Conservation (phyloP, 2,113 vertebrate genomes). For the Boulengerochromis microlepis region DNA sequence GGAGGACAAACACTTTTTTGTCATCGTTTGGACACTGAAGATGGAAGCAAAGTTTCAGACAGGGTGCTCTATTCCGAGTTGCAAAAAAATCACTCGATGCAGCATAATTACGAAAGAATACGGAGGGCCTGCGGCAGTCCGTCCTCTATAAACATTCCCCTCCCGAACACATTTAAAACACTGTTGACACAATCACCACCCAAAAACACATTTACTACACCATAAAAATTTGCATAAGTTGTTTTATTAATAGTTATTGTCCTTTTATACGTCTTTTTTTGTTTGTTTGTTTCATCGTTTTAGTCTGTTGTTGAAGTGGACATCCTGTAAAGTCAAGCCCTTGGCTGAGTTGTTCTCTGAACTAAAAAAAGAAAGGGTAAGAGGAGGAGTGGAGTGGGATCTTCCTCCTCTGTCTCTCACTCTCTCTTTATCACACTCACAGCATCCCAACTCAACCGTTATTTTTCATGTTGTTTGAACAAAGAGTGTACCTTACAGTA, state of each 20-base stretch:
- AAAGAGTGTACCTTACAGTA: conserved; percentile 71
- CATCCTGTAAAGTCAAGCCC: conserved; percentile 75
- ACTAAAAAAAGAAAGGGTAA: conserved; percentile 58
- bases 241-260: conserved; percentile 76
- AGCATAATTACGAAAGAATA: conserved; percentile 1
- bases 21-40: conserved; percentile 4
- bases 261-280: conserved; percentile 61
- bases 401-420: conserved; percentile 42
- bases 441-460: conserved; percentile 50
- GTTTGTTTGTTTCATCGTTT: conserved; percentile 26
- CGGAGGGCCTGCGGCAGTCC: background rate
- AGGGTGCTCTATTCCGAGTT: background rate
- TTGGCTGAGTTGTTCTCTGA: conserved; percentile 68
- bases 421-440: conserved; percentile 34
- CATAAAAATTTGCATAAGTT: conserved; percentile 75
- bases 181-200: conserved; percentile 23
- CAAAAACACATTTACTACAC: conserved; percentile 66
- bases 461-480: conserved; percentile 57
- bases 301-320: conserved; percentile 69
- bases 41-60: conserved; percentile 2
- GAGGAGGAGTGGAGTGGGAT: conserved; percentile 42
- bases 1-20: conserved; percentile 30
- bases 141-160: background rate
- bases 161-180: background rate
- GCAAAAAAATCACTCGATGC: conserved; percentile 2